Evolutionary conservation across 2,797 vertebrate genomes (phyloP).

Genomic region (Xerus rutilus): DNA sequence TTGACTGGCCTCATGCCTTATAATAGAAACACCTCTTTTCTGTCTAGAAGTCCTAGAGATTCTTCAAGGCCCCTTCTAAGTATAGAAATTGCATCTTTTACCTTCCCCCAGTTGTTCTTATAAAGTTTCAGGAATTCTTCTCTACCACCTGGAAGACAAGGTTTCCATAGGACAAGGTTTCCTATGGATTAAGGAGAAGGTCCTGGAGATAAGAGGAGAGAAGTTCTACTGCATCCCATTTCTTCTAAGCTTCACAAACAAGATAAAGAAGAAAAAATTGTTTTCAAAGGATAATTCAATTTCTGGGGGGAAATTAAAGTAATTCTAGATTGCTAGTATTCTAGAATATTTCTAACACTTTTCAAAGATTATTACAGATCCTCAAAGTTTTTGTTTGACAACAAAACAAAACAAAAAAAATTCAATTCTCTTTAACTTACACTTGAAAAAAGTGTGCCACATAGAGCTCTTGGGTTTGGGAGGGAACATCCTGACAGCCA

Average conservation of each 20-base stretch:
- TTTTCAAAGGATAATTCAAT: background rate
- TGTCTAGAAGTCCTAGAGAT: background rate
- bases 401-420: background rate
- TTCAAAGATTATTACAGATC: constrained; percentile 47
- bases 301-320: background rate
- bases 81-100: background rate
- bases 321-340: constrained; percentile 45
- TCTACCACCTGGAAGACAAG: background rate
- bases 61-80: background rate
- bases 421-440: constrained; percentile 3
- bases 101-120: background rate
- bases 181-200: background rate
- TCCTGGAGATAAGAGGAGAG: background rate
- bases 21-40: constrained; percentile 34
- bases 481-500: background rate
- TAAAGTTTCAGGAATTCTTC: constrained; percentile 13
- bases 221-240: background rate
- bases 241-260: background rate
- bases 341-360: background rate
- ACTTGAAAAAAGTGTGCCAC: background rate
- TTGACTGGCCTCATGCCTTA: background rate
- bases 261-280: background rate
- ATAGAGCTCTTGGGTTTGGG: background rate
- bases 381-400: background rate
- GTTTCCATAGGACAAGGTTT: background rate